Conservation (phyloP, 2,797 vertebrate genomes). For the Parauchenoglanis ngamensis region DNA sequence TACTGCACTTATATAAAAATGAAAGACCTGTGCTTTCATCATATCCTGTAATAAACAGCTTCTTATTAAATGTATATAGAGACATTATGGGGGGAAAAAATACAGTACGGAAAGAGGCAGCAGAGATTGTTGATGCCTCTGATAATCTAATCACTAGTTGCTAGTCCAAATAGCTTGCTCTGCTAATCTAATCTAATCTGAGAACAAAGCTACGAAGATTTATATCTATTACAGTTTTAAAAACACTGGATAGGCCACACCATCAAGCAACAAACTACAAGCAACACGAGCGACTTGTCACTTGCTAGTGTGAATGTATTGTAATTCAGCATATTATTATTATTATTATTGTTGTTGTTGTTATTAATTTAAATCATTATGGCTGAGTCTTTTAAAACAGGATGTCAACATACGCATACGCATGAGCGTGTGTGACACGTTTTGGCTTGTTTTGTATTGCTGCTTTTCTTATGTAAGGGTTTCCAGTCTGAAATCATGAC, state of each 20-base stretch:
- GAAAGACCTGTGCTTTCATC: not conserved
- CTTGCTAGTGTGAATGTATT: not conserved
- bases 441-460: not conserved
- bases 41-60: not conserved
- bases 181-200: not conserved
- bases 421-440: too few species aligned
- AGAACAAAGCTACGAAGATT: not conserved
- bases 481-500: not conserved
- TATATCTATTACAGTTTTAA: not conserved
- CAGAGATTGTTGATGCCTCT: not conserved
- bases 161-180: not conserved
- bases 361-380: too few species aligned
- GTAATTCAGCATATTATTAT: not conserved
- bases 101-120: not conserved
- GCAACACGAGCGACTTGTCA: too few species aligned
- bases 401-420: too few species aligned
- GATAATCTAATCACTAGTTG: too few species aligned
- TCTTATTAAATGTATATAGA: not conserved
- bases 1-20: not conserved
- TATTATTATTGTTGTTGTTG: too few species aligned
- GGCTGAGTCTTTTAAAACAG: too few species aligned
- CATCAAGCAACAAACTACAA: too few species aligned
- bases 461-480: not conserved
- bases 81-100: not conserved
- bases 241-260: too few species aligned